Evolutionary conservation across 2,888 invertebrate species (phyloP).

Genomic region (Brachylomia viminalis): DNA sequence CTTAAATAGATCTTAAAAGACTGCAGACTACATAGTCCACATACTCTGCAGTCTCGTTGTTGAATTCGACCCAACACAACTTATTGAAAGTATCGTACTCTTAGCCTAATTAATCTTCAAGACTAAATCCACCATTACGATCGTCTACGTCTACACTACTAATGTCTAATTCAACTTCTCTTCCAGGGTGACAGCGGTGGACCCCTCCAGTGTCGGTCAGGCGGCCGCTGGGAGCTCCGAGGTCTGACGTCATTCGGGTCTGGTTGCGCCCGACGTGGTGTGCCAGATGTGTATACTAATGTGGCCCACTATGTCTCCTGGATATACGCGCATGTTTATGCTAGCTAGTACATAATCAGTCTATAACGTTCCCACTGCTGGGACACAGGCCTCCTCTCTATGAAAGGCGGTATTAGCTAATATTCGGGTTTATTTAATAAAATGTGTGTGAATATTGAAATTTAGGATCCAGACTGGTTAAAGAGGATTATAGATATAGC

Average conservation of each 20-base stretch:
- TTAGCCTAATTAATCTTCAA: background rate
- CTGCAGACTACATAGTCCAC: no score
- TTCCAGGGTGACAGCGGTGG: conserved; percentile 97
- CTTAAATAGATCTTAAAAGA: background rate
- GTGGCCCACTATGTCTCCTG: conserved; percentile 96
- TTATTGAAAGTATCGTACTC: background rate
- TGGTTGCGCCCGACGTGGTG: conserved; percentile 96
- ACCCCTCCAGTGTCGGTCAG: conserved; percentile 95
- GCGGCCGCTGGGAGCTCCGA: conserved; percentile 96
- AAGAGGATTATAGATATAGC: background rate
- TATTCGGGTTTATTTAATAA: background rate
- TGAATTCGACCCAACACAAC: background rate
- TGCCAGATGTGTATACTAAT: conserved; percentile 96
- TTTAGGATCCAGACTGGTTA: background rate
- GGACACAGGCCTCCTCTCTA: no score
- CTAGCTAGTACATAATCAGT: no score
- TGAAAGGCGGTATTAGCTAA: no score
- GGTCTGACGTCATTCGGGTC: conserved; percentile 98
- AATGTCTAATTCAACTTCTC: background rate
- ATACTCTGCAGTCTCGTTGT: background rate
- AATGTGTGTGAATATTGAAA: background rate
- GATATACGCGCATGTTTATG: conserved; percentile 91
- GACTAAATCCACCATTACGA: background rate
- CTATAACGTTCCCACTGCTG: no score
- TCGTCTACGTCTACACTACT: background rate